Evolutionary conservation across 2,113 vertebrate genomes (phyloP), one percentile per base, ranked within the genome.

Genomic region (Amphiprion ocellaris): DNA sequence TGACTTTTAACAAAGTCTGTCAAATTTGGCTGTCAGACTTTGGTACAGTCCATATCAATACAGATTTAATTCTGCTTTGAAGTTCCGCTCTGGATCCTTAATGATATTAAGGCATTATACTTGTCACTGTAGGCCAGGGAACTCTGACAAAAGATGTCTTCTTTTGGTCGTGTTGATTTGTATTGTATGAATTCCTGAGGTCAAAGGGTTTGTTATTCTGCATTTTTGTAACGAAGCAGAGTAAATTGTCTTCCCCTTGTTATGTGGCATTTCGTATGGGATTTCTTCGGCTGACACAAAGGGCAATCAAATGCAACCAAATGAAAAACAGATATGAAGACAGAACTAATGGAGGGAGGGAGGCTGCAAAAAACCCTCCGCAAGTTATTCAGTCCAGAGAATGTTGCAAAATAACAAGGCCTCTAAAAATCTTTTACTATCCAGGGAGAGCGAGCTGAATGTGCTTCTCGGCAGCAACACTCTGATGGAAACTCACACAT

Each of bases 31-130:
- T 80, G 85, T 86, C 82, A 77, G 10, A 50, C 77, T 68, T 39
- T 23, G 65, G 65, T 59, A 61, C 64, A 56, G n/a, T 76, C 63
- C 56, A 69, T 77, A 69, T 76, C 54, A 74, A 39, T 65, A 56
- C 44, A 65, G 50, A 74, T 65, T 61, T 69, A 53, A 82, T 50
- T 17, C 69, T 3, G 15, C 81, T 88, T 88, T 91, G 87, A 89
- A 78, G 69, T 64, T 60, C n/a, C 11, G 26, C 39, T 23, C 26
- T 37, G 62, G 70, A 79, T 69, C 50, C 24, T 30, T 49, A 68
- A 73, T 6, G 37, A 75, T 61, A 87, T 79, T 55, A 73, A 54
- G 19, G 68, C 62, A 82, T 90, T 87, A 82, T 52, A 12, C 82
- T 73, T 84, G 86, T 88, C 79, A 69, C 65, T 79, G 58, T 77